These are phyloP conservation scores for Patella pellucida DNA, from an alignment of 2,888 invertebrate species.

Conservation along the genomic window DNA sequence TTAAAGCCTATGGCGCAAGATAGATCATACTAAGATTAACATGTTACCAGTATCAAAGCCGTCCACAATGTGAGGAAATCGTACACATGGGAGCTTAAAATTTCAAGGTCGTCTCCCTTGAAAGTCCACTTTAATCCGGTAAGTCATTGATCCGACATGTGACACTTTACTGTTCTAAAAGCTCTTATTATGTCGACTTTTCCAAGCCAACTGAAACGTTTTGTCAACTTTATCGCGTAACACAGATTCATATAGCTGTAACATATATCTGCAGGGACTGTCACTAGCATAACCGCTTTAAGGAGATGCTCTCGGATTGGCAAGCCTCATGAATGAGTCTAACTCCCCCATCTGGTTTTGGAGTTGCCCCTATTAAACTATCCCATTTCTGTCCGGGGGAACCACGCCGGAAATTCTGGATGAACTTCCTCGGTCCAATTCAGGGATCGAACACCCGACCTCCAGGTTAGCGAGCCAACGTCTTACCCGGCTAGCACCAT, in stretches of 20 bases:
- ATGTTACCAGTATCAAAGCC: too few species aligned
- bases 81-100: too few species aligned
- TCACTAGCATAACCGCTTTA: background rate
- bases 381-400: too few species aligned
- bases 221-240: background rate
- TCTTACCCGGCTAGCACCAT: too few species aligned
- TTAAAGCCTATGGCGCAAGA: too few species aligned
- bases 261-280: background rate
- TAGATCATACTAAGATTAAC: too few species aligned
- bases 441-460: too few species aligned
- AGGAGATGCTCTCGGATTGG: background rate
- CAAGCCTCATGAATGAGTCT: background rate
- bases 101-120: too few species aligned
- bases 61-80: too few species aligned
- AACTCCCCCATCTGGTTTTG: background rate
- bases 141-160: background rate
- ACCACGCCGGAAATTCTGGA: too few species aligned
- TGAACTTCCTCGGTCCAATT: too few species aligned
- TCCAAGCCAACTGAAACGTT: background rate
- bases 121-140: background rate
- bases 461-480: too few species aligned
- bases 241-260: background rate
- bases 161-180: background rate
- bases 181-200: background rate
- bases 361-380: background rate